Conservation (phyloP, 2,113 vertebrate genomes). For the Pomatorhinus ruficollis region DNA sequence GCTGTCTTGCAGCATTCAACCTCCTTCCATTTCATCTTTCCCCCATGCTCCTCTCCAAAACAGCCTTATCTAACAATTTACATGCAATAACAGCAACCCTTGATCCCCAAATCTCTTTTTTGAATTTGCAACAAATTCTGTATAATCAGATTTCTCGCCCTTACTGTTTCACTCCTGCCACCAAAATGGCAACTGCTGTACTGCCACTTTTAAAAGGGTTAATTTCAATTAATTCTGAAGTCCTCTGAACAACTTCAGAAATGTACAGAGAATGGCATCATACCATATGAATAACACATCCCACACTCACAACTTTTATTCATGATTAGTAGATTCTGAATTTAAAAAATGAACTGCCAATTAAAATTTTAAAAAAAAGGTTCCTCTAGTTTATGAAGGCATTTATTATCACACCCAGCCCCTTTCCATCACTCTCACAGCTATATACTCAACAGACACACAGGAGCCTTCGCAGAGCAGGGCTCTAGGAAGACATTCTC, state of each 20-base stretch:
- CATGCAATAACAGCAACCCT: not conserved
- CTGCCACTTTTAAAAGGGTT: not conserved
- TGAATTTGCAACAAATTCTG: not conserved
- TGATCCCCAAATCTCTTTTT: not conserved
- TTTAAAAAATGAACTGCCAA: not conserved
- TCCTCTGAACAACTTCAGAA: not conserved
- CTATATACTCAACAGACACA: not conserved
- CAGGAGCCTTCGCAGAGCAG: not conserved
- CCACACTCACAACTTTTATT: not conserved
- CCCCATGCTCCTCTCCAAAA: not conserved
- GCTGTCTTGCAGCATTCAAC: not conserved
- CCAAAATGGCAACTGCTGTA: not conserved
- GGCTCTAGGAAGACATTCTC: not conserved
- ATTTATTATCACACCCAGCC: not conserved
- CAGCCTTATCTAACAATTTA: not conserved
- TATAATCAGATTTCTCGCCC: not conserved
- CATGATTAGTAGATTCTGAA: not conserved
- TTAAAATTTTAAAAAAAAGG: not conserved
- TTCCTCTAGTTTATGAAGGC: not conserved
- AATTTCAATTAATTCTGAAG: not conserved
- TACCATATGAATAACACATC: not conserved
- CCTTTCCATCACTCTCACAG: not conserved
- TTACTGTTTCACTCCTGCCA: not conserved
- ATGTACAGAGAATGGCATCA: not conserved
- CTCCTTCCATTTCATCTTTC: not conserved